Conservation (phyloP, 2,113 vertebrate species). For the Corynorhinus townsendii region DNA sequence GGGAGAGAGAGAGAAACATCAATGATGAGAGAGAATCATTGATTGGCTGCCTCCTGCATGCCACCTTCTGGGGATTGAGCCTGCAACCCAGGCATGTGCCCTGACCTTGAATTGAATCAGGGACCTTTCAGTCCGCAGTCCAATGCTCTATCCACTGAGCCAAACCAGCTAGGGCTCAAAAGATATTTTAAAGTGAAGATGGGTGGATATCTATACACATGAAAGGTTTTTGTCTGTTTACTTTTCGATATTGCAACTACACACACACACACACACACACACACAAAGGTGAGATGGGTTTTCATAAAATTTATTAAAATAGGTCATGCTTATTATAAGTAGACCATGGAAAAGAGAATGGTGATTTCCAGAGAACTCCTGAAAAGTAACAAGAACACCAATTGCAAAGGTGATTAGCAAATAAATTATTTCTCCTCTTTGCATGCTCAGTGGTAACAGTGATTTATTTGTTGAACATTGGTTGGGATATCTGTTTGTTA, state of each 20-base stretch:
- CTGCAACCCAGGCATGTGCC: too few relatives aligned
- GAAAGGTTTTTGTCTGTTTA: neutral
- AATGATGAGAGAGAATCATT: too few relatives aligned
- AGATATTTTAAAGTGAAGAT: neutral
- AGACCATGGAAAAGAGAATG: neutral
- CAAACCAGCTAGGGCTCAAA: neutral
- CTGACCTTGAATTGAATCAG: too few relatives aligned
- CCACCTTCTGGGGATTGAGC: too few relatives aligned
- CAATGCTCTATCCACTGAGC: too few relatives aligned
- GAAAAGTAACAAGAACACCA: neutral
- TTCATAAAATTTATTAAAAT: neutral
- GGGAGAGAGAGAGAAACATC: too few relatives aligned
- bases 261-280: neutral
- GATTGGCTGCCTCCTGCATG: too few relatives aligned
- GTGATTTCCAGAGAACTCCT: neutral
- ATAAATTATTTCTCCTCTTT: neutral
- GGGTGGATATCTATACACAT: neutral
- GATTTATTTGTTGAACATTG: neutral
- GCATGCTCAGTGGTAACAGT: neutral
- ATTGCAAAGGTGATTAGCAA: neutral
- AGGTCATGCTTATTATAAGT: neutral
- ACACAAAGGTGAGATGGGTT: neutral
- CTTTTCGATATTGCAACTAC: neutral
- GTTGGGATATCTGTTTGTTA: neutral
- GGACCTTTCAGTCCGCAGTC: too few relatives aligned